Evolutionary conservation across 2,888 invertebrate species (phyloP), one percentile per base, ranked within the genome.

Genomic region (Netelia fuscicornis): DNA sequence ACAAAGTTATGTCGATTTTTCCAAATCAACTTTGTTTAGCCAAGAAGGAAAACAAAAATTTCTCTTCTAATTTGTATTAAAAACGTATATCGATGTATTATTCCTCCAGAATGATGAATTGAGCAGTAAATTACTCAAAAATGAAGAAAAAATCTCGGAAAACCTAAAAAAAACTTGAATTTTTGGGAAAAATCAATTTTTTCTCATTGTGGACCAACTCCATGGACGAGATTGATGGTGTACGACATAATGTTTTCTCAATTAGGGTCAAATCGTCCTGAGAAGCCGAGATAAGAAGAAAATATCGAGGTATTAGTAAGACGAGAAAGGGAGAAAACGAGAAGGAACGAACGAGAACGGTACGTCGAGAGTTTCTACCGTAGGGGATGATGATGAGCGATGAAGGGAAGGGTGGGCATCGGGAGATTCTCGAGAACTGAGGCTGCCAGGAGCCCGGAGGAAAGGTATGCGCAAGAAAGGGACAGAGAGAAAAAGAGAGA

Each of bases 391-490:
- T 30, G 48, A 70, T 20, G 42, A 70, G 74, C n/a, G 56, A 58
- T 62, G 48, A 48, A 62, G 68, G 65, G 17, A 80, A 65, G 62
- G 48, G 37, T 71, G 71, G 71, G 71, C 48, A 71, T 72, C 77
- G 84, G 81, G 58, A 77, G 67, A 81, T 77, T 71, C 77, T 71
- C 67, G 67, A 76, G 58, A 13, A 80, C n/a, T 42, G 17, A 83
- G 62, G n/a, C 80, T 54, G 60, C 68, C 62, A n/a, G 65, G 48
- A 71, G 37, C 56, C 64, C 56, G 56, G 64, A 70, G 44, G 23
- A 30, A 75, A 20, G 52, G 44, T 9, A 30, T 5, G 52, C 0
- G 52, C 10, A 11, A 60, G 20, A 11, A 17, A 76, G 23, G 52
- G 70, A 25, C 6, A 67, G 58, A 54, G 52, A 30, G 25, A 30